These are phyloP conservation scores for Apotomis turbidana DNA, from an alignment of 2,888 invertebrate genomes.

Conservation along the genomic window DNA sequence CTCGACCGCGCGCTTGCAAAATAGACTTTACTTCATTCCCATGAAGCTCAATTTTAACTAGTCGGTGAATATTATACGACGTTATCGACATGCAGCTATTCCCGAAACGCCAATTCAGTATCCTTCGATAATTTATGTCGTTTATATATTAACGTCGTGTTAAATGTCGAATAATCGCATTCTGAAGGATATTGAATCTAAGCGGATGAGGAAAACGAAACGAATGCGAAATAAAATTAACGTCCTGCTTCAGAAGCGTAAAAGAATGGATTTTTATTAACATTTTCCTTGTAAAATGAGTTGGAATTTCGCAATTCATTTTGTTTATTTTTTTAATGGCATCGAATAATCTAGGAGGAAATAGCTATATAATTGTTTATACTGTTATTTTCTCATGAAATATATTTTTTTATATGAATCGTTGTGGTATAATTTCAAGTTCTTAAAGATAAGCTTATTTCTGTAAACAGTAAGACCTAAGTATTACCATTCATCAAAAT, in stretches of 20 bases:
- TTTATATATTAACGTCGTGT: neutral
- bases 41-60: constrained; percentile 12
- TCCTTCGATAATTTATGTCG: constrained; percentile 24
- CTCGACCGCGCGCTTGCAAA: neutral
- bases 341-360: neutral
- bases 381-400: no score
- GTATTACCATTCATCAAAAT: no score
- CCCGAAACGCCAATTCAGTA: constrained; percentile 14
- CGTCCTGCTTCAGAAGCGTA: constrained; percentile 5
- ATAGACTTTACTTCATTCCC: neutral
- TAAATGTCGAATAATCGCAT: constrained; percentile 10
- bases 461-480: no score
- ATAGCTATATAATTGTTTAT: no score
- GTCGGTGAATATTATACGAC: neutral
- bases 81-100: constrained; percentile 24
- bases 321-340: neutral
- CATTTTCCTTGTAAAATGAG: constrained; percentile 57
- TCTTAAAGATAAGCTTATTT: no score
- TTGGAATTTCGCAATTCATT: neutral
- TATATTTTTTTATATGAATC: no score
- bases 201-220: constrained; percentile 45
- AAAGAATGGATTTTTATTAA: constrained; percentile 53
- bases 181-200: constrained; percentile 5
- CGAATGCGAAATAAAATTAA: constrained; percentile 34
- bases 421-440: neutral